Evolutionary conservation across 2,888 invertebrate genomes (phyloP).

Genomic region (Macrosiphum euphorbiae): DNA sequence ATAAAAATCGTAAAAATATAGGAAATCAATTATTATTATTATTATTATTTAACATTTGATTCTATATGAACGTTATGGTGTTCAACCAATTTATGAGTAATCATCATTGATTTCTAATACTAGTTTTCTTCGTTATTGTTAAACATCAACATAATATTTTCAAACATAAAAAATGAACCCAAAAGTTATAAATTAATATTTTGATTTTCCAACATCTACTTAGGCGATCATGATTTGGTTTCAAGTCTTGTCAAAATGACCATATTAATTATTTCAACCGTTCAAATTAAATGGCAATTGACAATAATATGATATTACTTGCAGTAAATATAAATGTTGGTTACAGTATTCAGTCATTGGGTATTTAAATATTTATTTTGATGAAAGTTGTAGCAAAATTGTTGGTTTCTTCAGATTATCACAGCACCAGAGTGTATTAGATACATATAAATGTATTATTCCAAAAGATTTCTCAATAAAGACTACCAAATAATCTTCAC

Average conservation of each 20-base stretch:
- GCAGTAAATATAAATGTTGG: neutral
- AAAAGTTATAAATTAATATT: neutral
- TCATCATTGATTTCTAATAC: neutral
- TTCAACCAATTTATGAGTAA: neutral
- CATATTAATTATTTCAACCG: neutral
- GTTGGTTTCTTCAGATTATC: neutral
- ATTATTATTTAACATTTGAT: neutral
- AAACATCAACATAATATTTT: neutral
- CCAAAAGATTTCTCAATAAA: neutral
- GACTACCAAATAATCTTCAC: neutral
- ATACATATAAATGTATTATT: neutral
- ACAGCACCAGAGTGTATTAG: neutral
- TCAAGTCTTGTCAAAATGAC: neutral
- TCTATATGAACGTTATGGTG: neutral
- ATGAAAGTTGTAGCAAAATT: neutral
- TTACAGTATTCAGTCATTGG: neutral
- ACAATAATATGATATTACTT: neutral
- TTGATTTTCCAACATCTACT: neutral
- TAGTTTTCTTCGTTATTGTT: neutral
- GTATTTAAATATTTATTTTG: neutral
- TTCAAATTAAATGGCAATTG: neutral
- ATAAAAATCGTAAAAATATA: slow-evolving; percentile 21
- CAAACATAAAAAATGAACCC: neutral
- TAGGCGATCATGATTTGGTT: neutral
- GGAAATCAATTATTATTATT: neutral